Conservation (phyloP, 2,113 vertebrate genomes). For the Platysteira castanea region DNA sequence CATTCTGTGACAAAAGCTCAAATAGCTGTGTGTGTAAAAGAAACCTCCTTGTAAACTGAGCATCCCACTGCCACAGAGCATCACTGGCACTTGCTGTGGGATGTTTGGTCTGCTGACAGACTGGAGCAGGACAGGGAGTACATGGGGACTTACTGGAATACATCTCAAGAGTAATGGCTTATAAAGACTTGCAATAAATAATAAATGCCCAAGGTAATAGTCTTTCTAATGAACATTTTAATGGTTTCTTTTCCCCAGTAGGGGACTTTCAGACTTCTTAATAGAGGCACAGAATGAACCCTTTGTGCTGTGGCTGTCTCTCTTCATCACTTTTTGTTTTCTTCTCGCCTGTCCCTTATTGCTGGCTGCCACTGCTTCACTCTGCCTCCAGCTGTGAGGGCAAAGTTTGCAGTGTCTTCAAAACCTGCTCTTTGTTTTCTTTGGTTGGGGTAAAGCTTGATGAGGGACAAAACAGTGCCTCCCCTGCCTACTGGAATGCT, state of each 20-base stretch:
- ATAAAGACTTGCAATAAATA: conserved; percentile 36
- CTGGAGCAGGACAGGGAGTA: neutral
- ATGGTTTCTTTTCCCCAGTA: conserved; percentile 10
- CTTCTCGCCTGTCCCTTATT: neutral
- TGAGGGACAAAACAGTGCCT: neutral
- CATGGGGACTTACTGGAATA: neutral
- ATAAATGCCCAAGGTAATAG: conserved; percentile 10
- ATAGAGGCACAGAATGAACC: neutral
- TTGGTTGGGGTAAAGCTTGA: neutral
- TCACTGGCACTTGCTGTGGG: neutral
- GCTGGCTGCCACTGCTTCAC: neutral
- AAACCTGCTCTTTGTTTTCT: conserved; percentile 42
- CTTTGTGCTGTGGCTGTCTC: neutral
- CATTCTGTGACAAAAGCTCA: neutral
- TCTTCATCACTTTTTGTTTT: conserved; percentile 13
- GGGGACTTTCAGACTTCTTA: conserved; percentile 8
- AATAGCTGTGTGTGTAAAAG: neutral
- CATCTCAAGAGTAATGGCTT: neutral
- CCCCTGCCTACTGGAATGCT: neutral
- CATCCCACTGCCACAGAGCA: neutral
- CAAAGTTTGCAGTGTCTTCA: conserved; percentile 33
- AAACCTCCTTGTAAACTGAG: neutral
- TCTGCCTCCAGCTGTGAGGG: conserved; percentile 21
- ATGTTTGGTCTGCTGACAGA: neutral
- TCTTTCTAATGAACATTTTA: conserved; percentile 57